Evolutionary conservation across 2,888 invertebrate species (phyloP), one percentile per base, ranked within the genome.

Genomic region (Euplagia quadripunctaria): DNA sequence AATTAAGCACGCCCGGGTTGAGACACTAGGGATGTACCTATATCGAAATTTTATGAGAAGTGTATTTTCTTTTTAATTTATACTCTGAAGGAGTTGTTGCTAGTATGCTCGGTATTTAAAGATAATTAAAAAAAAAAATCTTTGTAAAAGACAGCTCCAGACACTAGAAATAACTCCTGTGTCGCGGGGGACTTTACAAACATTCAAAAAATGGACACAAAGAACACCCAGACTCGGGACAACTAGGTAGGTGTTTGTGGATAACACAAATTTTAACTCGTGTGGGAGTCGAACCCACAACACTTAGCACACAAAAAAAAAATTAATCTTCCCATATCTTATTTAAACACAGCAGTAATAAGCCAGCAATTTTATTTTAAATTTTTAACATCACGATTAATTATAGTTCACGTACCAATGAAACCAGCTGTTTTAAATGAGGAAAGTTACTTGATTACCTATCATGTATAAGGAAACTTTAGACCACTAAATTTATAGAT

Each of bases 1-100:
- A 90, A 90, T 91, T 91, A 86, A 88, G 84, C 90, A 88, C 86
- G 87, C 88, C 87, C 78, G 83, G 83, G 82, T 82, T 82, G 81
- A 49, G 76, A 72, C 66, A 75, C 71, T 85, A 87, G 87, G 80
- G 89, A 64, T 85, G 88, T 64, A 66, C 66, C 67, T 64, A 69
- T 80, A 82, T 86, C 86, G 86, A 86, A 70, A 73, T 70, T 9
- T 46, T 63, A 14, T 43, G 11, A 68, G 41, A 52, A 14, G 42
- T 17, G 0, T 49, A 6, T 20, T 31, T 31, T n/a, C 20, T 4
- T 66, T 11, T 46, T 4, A 58, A 58, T 20, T 58, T 9, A 4
- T 12, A 58, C 58, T 58, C n/a, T 58, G 20, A 20, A 20, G 4
- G n/a, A 17, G 17, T 8, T n/a, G 55, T 17, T 17, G 52, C 16